A percentile compares a stretch with the other conserved stretches of the same genome.
Evolutionary conservation across 2,888 invertebrate genomes (phyloP).

Genomic region (Callinectes sapidus): DNA sequence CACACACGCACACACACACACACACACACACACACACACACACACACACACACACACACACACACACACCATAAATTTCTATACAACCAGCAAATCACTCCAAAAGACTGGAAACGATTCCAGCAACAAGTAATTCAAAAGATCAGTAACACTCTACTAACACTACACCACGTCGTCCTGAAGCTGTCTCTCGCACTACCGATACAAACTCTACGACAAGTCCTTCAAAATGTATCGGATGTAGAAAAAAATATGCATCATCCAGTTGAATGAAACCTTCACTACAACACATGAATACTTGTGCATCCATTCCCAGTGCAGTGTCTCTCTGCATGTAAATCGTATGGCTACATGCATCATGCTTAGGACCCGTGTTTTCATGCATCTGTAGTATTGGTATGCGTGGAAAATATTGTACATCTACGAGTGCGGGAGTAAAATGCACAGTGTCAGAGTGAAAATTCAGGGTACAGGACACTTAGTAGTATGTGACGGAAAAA

Average conservation of each 20-base stretch:
- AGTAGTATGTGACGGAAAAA: not conserved
- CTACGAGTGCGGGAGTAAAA: not conserved
- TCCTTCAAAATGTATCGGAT: conserved; percentile 6
- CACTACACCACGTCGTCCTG: not conserved
- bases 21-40: not conserved
- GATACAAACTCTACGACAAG: not conserved
- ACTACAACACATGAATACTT: not conserved
- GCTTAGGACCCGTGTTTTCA: conserved; percentile 22
- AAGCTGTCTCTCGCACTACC: not conserved
- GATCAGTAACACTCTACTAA: not conserved
- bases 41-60: not conserved
- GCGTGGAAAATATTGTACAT: conserved; percentile 18
- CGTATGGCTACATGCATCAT: conserved; percentile 26
- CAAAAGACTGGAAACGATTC: not conserved
- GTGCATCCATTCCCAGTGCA: conserved; percentile 16
- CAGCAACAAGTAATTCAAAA: not conserved
- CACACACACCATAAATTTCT: not conserved
- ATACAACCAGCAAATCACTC: not conserved
- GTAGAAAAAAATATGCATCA: conserved; percentile 2
- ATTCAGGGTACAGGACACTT: not conserved
- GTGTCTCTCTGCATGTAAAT: conserved; percentile 2
- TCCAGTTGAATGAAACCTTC: not conserved
- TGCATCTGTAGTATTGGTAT: not conserved
- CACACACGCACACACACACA: not conserved
- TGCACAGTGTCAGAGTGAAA: not conserved